Conservation (phyloP, 1,140 invertebrate genomes). For the Bombus affinis region DNA sequence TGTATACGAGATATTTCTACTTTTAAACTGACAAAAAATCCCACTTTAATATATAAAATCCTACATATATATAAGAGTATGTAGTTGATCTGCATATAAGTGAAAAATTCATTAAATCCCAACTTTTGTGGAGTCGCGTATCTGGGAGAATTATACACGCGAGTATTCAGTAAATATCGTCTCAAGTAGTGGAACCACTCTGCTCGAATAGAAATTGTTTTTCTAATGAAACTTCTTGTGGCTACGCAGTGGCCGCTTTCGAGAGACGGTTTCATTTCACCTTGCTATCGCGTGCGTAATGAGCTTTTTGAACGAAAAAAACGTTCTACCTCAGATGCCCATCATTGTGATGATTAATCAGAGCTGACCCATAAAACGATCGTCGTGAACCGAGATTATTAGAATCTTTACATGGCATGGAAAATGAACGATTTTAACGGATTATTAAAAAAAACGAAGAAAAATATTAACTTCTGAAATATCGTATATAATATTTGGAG, state of each 20-base stretch:
- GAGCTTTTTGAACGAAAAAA: conserved; percentile 31
- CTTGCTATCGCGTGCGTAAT: conserved; percentile 16
- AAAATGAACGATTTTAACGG: background rate
- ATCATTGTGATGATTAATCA: conserved; percentile 19
- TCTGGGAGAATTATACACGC: conserved; percentile 4
- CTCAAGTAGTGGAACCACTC: conserved; percentile 12
- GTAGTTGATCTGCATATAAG: background rate
- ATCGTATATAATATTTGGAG: too few species aligned
- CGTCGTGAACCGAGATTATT: background rate
- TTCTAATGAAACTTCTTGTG: conserved; percentile 26
- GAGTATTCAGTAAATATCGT: conserved; percentile 28
- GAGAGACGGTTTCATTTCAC: conserved; percentile 33
- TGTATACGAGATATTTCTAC: too few species aligned
- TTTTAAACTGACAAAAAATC: background rate
- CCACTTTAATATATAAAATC: background rate
- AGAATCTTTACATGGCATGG: background rate
- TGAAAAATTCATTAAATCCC: background rate
- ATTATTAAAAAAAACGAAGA: background rate
- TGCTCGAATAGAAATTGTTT: conserved; percentile 32
- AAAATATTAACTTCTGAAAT: background rate
- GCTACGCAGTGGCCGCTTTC: background rate
- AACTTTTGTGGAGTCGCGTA: background rate
- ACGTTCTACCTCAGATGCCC: background rate
- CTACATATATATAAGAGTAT: background rate
- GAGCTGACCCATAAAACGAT: background rate